Percentiles rank a stretch among this genome's conserved stretches.
Conservation (phyloP, 1,140 invertebrate species). For the Atta cephalotes region DNA sequence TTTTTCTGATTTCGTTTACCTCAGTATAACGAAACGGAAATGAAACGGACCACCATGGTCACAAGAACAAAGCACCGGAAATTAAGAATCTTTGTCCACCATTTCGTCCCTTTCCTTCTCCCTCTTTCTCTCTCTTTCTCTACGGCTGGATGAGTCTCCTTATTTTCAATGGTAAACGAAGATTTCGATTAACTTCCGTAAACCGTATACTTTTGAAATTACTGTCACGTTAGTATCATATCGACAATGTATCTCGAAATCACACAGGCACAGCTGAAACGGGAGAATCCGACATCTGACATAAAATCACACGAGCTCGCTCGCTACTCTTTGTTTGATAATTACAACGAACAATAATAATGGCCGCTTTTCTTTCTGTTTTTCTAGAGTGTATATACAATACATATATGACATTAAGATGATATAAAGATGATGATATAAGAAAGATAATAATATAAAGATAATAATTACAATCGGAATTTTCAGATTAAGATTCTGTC, state of each 20-base stretch:
- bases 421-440: not conserved
- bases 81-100: slow-evolving; percentile 63
- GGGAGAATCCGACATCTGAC: not conserved
- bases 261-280: not conserved
- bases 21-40: slow-evolving; percentile 64
- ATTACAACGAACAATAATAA: not conserved
- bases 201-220: slow-evolving; percentile 41
- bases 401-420: not conserved
- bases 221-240: slow-evolving; percentile 21
- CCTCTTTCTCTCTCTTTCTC: not conserved
- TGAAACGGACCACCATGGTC: slow-evolving; percentile 59
- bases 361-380: not conserved
- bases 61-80: slow-evolving; percentile 72
- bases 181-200: slow-evolving; percentile 55
- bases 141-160: slow-evolving; percentile 7
- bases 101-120: slow-evolving; percentile 27
- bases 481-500: not conserved
- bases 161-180: slow-evolving; percentile 39
- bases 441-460: not conserved
- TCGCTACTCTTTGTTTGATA: not conserved
- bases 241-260: slow-evolving; percentile 29
- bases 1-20: slow-evolving; percentile 13
- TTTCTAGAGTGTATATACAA: not conserved
- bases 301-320: slow-evolving; percentile 22
- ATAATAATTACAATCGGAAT: slow-evolving; percentile 16